Percentiles rank a stretch among this genome's conserved stretches.
Conservation (phyloP, 2,888 invertebrate genomes). For the Patella pellucida region DNA sequence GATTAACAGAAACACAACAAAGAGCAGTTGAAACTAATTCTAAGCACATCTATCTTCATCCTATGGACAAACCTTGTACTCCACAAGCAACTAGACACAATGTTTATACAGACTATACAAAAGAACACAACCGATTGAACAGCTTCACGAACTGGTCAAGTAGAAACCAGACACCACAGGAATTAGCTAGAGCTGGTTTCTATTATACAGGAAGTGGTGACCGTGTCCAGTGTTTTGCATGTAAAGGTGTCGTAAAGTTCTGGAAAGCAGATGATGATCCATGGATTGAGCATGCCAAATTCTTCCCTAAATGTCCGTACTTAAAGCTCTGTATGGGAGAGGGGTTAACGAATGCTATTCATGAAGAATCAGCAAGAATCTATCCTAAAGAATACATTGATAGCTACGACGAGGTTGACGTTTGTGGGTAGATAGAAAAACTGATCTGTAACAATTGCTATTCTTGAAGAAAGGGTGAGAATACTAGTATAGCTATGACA, state of each 20-base stretch:
- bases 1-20: neutral
- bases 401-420: no score
- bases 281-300: neutral
- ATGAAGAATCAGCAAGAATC: neutral
- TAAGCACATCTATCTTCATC: neutral
- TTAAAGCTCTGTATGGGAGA: neutral
- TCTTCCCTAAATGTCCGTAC: neutral
- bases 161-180: neutral
- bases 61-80: neutral
- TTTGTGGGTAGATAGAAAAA: no score
- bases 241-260: neutral
- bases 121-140: neutral
- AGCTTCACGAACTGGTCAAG: neutral
- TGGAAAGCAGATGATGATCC: neutral
- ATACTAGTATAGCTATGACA: no score
- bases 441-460: no score
- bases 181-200: neutral
- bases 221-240: conserved; percentile 1
- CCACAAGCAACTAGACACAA: neutral
- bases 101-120: neutral
- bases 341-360: neutral
- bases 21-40: no score
- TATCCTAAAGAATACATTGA: no score
- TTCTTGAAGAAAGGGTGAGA: no score
- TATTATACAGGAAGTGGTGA: neutral